Conservation (phyloP, 1,140 invertebrate genomes). For the Halictus rubicundus region DNA sequence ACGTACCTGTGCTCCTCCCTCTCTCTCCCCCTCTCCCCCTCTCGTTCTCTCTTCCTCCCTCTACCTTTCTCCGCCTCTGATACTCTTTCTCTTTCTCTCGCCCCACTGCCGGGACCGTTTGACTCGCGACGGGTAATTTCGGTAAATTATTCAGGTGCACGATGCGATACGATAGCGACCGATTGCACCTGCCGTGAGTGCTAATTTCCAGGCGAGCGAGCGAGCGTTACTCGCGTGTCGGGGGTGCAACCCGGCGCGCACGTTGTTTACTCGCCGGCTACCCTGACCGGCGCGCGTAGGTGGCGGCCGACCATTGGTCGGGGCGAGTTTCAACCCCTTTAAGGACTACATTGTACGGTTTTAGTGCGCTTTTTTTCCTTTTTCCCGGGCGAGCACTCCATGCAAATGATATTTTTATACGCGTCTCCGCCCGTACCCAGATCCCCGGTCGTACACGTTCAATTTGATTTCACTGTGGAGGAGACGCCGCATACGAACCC, state of each 20-base stretch:
- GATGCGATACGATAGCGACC: constrained; percentile 1
- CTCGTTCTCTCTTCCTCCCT: too few species aligned
- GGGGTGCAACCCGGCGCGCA: not conserved
- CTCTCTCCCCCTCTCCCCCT: constrained; percentile 6
- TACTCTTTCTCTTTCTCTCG: too few species aligned
- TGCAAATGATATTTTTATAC: too few species aligned
- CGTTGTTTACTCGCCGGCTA: constrained; percentile 3
- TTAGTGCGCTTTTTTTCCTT: too few species aligned
- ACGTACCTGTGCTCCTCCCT: not conserved
- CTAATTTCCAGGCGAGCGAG: constrained; percentile 18
- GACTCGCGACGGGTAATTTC: constrained; percentile 11
- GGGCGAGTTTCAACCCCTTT: not conserved
- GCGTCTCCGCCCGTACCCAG: too few species aligned
- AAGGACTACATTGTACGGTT: not conserved
- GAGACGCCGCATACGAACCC: too few species aligned
- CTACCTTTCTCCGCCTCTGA: too few species aligned
- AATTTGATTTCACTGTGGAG: too few species aligned
- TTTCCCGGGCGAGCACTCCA: too few species aligned
- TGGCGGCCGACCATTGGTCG: not conserved
- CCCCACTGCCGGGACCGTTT: not conserved
- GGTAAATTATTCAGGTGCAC: constrained; percentile 39
- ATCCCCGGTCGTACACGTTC: too few species aligned
- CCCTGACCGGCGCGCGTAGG: not conserved
- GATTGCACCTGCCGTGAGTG: constrained; percentile 32
- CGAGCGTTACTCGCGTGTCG: constrained; percentile 2